phyloP scores from a whole-genome alignment of 1,140 invertebrate genomes.

The Conopomorpha cramerella region DNA sequence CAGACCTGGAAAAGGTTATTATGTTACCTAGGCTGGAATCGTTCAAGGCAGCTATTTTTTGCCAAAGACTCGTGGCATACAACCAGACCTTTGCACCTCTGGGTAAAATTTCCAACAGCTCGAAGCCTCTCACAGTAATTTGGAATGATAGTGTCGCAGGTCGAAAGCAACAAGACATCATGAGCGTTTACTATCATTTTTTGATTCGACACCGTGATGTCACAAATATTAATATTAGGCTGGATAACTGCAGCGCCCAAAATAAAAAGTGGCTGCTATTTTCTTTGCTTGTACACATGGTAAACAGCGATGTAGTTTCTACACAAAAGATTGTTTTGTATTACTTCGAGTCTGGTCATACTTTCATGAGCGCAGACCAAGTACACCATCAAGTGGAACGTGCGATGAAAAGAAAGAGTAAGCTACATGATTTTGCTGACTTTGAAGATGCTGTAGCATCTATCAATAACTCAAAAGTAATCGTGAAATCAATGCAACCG shows the following conservation, averaged over 20 bases:
- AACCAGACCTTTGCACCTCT: slow-evolving; percentile 18
- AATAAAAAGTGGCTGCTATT: slow-evolving; percentile 16
- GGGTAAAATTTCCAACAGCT: slow-evolving; percentile 7
- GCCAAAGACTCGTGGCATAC: slow-evolving; percentile 9
- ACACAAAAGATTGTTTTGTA: slow-evolving; percentile 3
- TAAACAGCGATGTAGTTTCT: slow-evolving; percentile 3
- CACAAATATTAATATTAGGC: slow-evolving; percentile 9
- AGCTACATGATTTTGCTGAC: slow-evolving; percentile 6
- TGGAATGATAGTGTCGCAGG: slow-evolving; percentile 15
- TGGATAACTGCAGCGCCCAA: slow-evolving; percentile 18
- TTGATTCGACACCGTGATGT: slow-evolving; percentile 10
- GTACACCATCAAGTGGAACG: slow-evolving; percentile 6
- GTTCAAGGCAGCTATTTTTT: slow-evolving; percentile 17
- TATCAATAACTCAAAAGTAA: slow-evolving; percentile 4
- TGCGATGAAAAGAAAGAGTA: slow-evolving; percentile 3
- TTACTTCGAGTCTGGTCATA: slow-evolving; percentile 5
- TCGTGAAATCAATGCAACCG: slow-evolving; percentile 1
- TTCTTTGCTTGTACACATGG: slow-evolving; percentile 5
- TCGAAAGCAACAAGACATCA: slow-evolving; percentile 15
- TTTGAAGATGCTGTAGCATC: slow-evolving; percentile 4
- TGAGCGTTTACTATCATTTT: slow-evolving; percentile 15
- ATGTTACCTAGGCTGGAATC: slow-evolving; percentile 16
- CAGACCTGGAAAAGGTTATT: slow-evolving; percentile 13
- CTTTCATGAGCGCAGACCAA: slow-evolving; percentile 6
- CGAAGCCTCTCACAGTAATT: slow-evolving; percentile 10